Percentiles rank a stretch among this genome's conserved stretches.
Conservation (phyloP, 1,140 invertebrate species). For the Zaprionus ornatus region DNA sequence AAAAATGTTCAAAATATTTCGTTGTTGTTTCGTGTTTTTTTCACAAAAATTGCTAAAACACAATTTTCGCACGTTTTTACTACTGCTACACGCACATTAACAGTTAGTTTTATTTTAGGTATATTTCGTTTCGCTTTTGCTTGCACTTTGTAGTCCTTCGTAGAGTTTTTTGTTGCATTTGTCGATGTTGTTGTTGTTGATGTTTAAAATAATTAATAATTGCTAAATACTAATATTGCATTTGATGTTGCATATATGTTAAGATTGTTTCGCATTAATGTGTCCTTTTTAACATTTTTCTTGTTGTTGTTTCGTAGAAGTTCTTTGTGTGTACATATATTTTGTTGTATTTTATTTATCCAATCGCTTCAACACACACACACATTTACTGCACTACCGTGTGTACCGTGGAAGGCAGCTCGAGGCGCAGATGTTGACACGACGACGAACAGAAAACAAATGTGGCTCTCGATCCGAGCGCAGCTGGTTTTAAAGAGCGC, state of each 20-base stretch:
- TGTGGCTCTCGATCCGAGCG: conserved; percentile 34
- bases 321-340: conserved; percentile 41
- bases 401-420: conserved; percentile 39
- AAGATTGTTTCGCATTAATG: conserved; percentile 44
- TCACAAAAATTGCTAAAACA: conserved; percentile 80
- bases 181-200: conserved; percentile 43
- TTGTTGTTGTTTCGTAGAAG: conserved; percentile 35
- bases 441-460: conserved; percentile 59
- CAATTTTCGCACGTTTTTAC: conserved; percentile 64
- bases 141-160: conserved; percentile 65
- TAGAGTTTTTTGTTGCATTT: conserved; percentile 38
- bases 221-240: conserved; percentile 72
- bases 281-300: conserved; percentile 72
- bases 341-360: conserved; percentile 37
- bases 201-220: conserved; percentile 16
- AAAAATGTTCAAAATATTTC: conserved; percentile 22
- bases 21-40: conserved; percentile 27
- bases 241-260: conserved; percentile 44
- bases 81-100: conserved; percentile 60
- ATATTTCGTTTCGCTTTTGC: conserved; percentile 39
- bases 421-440: conserved; percentile 58
- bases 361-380: conserved; percentile 54
- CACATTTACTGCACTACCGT: conserved; percentile 47
- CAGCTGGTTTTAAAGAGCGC: conserved; percentile 64
- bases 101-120: conserved; percentile 57